A percentile compares a stretch with the other conserved stretches of the same genome.
Evolutionary conservation across 2,797 vertebrate species (phyloP).

Genomic region (Malacoctenus gilli): DNA sequence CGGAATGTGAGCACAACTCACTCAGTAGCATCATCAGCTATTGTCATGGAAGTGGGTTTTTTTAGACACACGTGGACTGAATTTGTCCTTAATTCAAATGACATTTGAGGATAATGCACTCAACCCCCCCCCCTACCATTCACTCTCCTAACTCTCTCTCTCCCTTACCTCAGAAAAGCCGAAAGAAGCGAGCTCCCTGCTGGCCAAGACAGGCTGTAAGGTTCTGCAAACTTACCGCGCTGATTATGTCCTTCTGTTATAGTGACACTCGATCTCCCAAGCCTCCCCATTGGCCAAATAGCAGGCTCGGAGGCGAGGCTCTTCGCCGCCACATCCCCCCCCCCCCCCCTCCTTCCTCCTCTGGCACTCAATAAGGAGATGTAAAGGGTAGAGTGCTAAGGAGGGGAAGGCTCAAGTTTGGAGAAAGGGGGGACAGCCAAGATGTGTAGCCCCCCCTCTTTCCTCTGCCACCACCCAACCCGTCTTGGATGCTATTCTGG

Average conservation of each 20-base stretch:
- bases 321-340: conserved; percentile 60
- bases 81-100: conserved; percentile 35
- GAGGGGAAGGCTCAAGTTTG: conserved; percentile 80
- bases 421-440: conserved; percentile 59
- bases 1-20: no score
- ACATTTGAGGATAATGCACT: conserved; percentile 44
- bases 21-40: no score
- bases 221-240: conserved; percentile 82
- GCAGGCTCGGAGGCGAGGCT: conserved; percentile 49
- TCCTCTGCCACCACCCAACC: conserved; percentile 26
- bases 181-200: conserved; percentile 87
- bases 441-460: conserved; percentile 24
- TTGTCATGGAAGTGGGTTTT: no score
- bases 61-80: no score
- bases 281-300: conserved; percentile 83
- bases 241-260: conserved; percentile 89
- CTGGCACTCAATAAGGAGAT: conserved; percentile 86
- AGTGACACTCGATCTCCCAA: conserved; percentile 88
- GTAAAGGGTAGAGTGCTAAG: conserved; percentile 69
- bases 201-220: conserved; percentile 82
- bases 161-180: conserved; percentile 87
- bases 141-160: conserved; percentile 44
- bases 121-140: conserved; percentile 34
- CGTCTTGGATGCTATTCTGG: conserved; percentile 93
- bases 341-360: conserved; percentile 65